phyloP scores from a whole-genome alignment of 2,797 vertebrate genomes.

The Propithecus perrieri region DNA sequence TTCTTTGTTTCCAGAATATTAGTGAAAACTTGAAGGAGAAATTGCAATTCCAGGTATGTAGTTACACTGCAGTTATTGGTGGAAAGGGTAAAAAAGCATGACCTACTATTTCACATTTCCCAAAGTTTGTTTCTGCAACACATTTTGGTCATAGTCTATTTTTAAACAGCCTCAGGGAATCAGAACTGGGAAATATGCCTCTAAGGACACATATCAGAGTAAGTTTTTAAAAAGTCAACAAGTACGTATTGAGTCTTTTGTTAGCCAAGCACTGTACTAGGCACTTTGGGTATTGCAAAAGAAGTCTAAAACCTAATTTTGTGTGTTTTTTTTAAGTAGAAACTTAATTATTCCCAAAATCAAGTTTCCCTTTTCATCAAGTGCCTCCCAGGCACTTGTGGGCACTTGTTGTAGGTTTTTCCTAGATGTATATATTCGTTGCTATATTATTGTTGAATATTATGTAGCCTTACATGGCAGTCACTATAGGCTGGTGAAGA shows the following conservation, averaged over 20 bases:
- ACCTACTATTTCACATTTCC: conserved; percentile 59
- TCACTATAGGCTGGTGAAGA: neutral
- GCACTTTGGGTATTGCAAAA: conserved; percentile 3
- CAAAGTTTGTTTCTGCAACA: conserved; percentile 68
- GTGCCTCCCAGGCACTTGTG: neutral
- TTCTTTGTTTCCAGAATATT: neutral
- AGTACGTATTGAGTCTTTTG: conserved; percentile 6
- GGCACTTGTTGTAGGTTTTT: neutral
- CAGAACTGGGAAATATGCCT: conserved; percentile 61
- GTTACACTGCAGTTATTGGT: conserved; percentile 2
- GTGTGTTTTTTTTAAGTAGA: neutral
- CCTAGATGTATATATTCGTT: neutral
- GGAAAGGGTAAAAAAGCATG: conserved; percentile 44
- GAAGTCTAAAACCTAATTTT: neutral
- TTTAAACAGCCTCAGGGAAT: conserved; percentile 66
- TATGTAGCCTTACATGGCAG: neutral
- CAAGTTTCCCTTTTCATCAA: neutral
- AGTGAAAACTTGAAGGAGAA: conserved; percentile 2
- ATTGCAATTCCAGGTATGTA: neutral
- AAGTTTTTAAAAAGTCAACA: conserved; percentile 62
- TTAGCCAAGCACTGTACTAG: neutral
- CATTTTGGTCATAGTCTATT: conserved; percentile 70
- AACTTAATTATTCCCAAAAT: neutral
- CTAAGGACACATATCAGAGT: conserved; percentile 58
- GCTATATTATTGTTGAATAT: neutral